Conservation (phyloP, 2,797 vertebrate species). For the Eupleurogrammus muticus region DNA sequence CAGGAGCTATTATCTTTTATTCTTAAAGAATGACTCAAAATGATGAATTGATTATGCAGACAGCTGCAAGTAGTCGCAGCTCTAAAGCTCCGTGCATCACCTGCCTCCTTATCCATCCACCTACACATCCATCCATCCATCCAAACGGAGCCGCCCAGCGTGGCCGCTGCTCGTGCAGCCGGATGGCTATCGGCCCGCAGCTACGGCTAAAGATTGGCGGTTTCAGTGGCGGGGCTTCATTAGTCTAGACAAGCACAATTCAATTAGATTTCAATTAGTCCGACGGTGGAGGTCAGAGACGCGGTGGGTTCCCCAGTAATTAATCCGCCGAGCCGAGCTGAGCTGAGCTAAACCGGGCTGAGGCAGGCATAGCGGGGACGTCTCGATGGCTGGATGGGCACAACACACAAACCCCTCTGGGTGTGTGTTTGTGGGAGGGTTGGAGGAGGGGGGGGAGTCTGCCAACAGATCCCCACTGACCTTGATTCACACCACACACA, state of each 20-base stretch:
- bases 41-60: not conserved
- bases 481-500: slow-evolving; percentile 78
- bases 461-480: slow-evolving; percentile 80
- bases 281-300: slow-evolving; percentile 83
- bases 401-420: slow-evolving; percentile 48
- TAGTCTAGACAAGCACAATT: slow-evolving; percentile 88
- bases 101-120: not conserved
- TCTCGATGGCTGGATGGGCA: slow-evolving; percentile 64
- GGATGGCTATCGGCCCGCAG: slow-evolving; percentile 55
- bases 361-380: slow-evolving; percentile 50
- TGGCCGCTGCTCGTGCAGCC: slow-evolving; percentile 14
- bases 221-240: slow-evolving; percentile 84
- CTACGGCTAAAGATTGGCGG: slow-evolving; percentile 75
- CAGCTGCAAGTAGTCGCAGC: not conserved
- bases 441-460: slow-evolving; percentile 36
- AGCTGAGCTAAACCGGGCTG: slow-evolving; percentile 72
- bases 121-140: slow-evolving; percentile 9
- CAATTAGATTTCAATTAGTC: slow-evolving; percentile 89
- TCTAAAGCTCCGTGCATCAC: not conserved
- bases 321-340: slow-evolving; percentile 78
- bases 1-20: not conserved
- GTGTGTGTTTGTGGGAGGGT: slow-evolving; percentile 23
- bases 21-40: not conserved
- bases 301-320: slow-evolving; percentile 82
- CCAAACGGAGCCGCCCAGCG: slow-evolving; percentile 16